A percentile compares a stretch with the other conserved stretches of the same genome.
These are phyloP conservation scores for Perodicticus potto DNA, from an alignment of 2,797 vertebrate species.

Conservation along the genomic window DNA sequence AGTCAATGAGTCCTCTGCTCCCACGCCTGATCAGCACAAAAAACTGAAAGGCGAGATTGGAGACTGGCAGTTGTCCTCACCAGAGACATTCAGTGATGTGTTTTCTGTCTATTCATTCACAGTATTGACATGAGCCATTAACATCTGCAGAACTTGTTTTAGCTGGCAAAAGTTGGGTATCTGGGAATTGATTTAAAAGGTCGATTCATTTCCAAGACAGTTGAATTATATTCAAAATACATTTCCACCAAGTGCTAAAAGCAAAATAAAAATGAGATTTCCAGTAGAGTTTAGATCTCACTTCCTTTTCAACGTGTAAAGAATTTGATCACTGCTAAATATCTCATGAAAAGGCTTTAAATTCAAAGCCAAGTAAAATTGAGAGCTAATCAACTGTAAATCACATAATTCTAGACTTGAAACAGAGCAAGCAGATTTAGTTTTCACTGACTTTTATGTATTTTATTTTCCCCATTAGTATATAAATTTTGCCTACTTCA, in stretches of 20 bases:
- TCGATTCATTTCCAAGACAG: conserved; percentile 79
- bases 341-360: conserved; percentile 69
- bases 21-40: conserved; percentile 88
- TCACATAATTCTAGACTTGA: background rate
- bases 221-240: conserved; percentile 73
- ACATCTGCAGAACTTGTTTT: conserved; percentile 87
- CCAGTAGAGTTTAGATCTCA: conserved; percentile 61
- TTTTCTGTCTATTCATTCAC: conserved; percentile 87
- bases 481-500: conserved; percentile 48
- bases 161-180: conserved; percentile 82
- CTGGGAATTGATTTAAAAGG: conserved; percentile 85
- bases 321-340: conserved; percentile 69
- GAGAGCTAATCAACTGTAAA: conserved; percentile 42
- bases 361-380: conserved; percentile 69
- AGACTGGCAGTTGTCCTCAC: conserved; percentile 90
- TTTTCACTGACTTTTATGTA: conserved; percentile 48
- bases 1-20: conserved; percentile 90
- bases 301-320: conserved; percentile 66
- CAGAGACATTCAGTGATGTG: conserved; percentile 88
- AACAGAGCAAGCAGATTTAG: background rate
- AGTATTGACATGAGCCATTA: conserved; percentile 88
- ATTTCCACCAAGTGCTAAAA: conserved; percentile 74
- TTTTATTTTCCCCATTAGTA: conserved; percentile 26
- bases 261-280: conserved; percentile 79
- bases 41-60: conserved; percentile 85